Base-by-base conservation (phyloP, 35 echinoderm and acorn worm genomes). In the Apostichopus californicus region DNA sequence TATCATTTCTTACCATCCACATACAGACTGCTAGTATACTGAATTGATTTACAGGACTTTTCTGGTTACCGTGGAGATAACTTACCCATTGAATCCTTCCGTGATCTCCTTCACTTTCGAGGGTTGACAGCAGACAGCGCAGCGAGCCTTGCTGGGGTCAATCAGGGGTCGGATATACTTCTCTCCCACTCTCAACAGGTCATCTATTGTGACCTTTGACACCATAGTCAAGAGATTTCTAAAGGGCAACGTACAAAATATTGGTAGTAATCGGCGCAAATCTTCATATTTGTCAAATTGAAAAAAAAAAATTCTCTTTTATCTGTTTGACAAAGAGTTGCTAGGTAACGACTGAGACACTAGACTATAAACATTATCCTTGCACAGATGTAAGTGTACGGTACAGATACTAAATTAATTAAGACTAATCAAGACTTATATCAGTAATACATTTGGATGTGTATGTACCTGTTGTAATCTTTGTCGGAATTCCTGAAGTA, bases 81-180 rank as follows among this genome's bases (percentile, higher is more conserved):
- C 95, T 92, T 95, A 99, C 97, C 83, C 90, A 83, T 95, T 88
- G 78, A 99, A 99, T 5, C 77, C 95, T 90, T 93, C 88, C 85
- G 92, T 91, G 73, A 99, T 96, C 78, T 99, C 95, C 55, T 99
- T 93, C 13, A 99, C 93, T 78, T 99, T 96, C 10, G 95, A 92
- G 0, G 95, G 81, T 15, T 99, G 93, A 80, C 97, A 99, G 78
- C 95, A 96, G 9, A 99, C 95, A 61, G 93, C 95, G 87, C 97
- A 99, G 13, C 95, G 94, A 9, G 95, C 77, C 22, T 86, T 94
- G 65, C 56, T 85, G 2, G 53, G 18, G 80, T 96, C 95, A 90
- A 99, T 94, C 61, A 96, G 90, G 10, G 91, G 93, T 25, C 55
- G 55, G 87, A 99, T 91, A 88, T 99, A 96, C 52, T 80, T 94